Evolutionary conservation across 2,797 vertebrate genomes (phyloP).

Genomic region (Leontopithecus rosalia): DNA sequence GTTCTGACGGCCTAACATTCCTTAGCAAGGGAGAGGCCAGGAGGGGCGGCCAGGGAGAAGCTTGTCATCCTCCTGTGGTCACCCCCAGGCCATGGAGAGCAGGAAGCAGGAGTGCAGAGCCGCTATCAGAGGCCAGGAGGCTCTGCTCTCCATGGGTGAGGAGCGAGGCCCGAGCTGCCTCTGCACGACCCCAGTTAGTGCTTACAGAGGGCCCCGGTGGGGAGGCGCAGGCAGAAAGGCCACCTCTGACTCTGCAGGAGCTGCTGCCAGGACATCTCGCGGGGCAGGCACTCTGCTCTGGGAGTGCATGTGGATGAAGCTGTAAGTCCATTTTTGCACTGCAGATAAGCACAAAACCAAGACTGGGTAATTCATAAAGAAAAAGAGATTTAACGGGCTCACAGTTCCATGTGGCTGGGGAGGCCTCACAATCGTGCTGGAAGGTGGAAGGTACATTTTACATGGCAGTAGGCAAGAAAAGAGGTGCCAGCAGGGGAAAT

Average conservation of each 20-base stretch:
- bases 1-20: neutral
- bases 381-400: neutral
- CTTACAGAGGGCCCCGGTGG: neutral
- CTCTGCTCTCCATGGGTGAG: neutral
- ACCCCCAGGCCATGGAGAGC: neutral
- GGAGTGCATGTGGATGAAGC: accelerated
- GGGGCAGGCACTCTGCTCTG: neutral
- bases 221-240: neutral
- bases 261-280: neutral
- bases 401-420: neutral
- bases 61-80: neutral
- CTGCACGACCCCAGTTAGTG: neutral
- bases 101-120: neutral
- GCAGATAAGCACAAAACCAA: neutral
- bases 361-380: neutral
- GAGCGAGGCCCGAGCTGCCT: neutral
- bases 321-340: neutral
- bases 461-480: neutral
- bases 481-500: neutral
- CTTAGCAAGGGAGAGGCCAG: neutral
- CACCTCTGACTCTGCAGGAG: neutral
- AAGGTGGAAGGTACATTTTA: neutral
- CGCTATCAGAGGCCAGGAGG: neutral
- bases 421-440: accelerated
- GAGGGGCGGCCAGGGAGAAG: accelerated